phyloP scores from a whole-genome alignment of 2,113 vertebrate species.

The Brachyistius frenatus region DNA sequence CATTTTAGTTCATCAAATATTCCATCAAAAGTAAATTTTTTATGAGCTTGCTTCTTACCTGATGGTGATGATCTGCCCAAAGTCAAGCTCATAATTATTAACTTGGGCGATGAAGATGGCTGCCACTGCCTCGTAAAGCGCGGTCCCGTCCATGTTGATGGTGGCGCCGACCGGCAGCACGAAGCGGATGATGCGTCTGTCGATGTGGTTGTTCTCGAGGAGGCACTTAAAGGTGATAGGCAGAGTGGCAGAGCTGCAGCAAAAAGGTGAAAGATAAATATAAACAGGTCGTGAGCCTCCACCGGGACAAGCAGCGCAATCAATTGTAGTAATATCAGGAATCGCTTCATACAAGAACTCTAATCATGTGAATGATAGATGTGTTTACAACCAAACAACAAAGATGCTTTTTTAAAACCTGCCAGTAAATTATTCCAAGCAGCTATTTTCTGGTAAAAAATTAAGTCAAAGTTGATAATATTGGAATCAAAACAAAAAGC shows the following conservation, averaged over 20 bases:
- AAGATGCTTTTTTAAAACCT: not conserved
- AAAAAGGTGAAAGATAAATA: not conserved
- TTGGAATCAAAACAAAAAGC: no score
- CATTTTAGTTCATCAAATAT: not conserved
- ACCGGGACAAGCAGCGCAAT: no score
- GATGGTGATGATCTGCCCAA: conserved; percentile 82
- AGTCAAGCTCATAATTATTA: conserved; percentile 81
- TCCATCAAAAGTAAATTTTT: not conserved
- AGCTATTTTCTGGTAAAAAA: no score
- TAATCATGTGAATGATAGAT: not conserved
- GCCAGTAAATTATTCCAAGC: no score
- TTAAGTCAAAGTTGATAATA: no score
- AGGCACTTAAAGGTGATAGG: conserved; percentile 85
- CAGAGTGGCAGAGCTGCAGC: conserved; percentile 79
- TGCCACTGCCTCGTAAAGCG: conserved; percentile 80
- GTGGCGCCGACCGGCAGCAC: conserved; percentile 81
- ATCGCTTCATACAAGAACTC: not conserved
- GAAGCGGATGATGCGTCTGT: conserved; percentile 81
- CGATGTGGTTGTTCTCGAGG: conserved; percentile 82
- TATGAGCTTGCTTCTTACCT: conserved; percentile 55
- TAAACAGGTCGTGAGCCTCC: not conserved
- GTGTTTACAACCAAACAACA: not conserved
- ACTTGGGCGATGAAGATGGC: conserved; percentile 82
- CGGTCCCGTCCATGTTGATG: conserved; percentile 80
- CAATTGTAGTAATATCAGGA: not conserved